Percentiles rank a stretch among this genome's conserved stretches.
phyloP scores from a whole-genome alignment of 2,797 vertebrate species.

The Neostethus bicornis region DNA sequence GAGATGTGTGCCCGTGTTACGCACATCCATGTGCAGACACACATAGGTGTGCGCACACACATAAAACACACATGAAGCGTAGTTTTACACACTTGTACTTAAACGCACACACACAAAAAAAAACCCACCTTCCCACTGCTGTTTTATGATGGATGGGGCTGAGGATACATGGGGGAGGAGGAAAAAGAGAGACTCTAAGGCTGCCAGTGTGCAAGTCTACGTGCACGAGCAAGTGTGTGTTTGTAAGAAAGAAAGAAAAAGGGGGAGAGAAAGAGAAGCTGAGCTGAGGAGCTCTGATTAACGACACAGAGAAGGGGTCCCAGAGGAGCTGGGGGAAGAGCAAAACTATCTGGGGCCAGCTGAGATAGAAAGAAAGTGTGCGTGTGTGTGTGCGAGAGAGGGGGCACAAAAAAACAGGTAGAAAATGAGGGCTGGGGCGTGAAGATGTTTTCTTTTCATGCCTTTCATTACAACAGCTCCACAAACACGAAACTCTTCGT shows the following conservation, averaged over 20 bases:
- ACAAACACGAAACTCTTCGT: slow-evolving; percentile 62
- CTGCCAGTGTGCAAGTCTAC: slow-evolving; percentile 35
- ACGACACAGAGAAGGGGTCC: slow-evolving; percentile 77
- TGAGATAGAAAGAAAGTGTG: slow-evolving; percentile 50
- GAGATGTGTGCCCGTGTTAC: slow-evolving; percentile 56
- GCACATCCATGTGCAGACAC: slow-evolving; percentile 47
- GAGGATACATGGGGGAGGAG: slow-evolving; percentile 75
- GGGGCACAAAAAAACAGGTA: slow-evolving; percentile 50
- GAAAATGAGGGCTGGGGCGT: slow-evolving; percentile 33
- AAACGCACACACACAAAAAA: slow-evolving; percentile 67
- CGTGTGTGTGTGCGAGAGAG: slow-evolving; percentile 1
- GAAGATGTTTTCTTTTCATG: slow-evolving; percentile 62
- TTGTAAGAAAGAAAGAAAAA: slow-evolving; percentile 64
- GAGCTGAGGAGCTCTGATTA: slow-evolving; percentile 80
- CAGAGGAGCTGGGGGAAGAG: slow-evolving; percentile 76
- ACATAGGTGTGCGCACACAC: slow-evolving; percentile 22
- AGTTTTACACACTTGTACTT: slow-evolving; percentile 51
- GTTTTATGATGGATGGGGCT: slow-evolving; percentile 91
- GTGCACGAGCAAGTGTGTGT: slow-evolving; percentile 29
- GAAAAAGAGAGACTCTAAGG: slow-evolving; percentile 43
- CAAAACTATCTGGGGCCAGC: slow-evolving; percentile 79
- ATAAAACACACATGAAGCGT: slow-evolving; percentile 29
- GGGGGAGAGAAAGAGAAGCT: slow-evolving; percentile 61
- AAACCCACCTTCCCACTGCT: slow-evolving; percentile 76
- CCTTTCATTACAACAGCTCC: slow-evolving; percentile 67